Conservation (phyloP, 2,797 vertebrate genomes). For the Chaetodon trifasciatus region DNA sequence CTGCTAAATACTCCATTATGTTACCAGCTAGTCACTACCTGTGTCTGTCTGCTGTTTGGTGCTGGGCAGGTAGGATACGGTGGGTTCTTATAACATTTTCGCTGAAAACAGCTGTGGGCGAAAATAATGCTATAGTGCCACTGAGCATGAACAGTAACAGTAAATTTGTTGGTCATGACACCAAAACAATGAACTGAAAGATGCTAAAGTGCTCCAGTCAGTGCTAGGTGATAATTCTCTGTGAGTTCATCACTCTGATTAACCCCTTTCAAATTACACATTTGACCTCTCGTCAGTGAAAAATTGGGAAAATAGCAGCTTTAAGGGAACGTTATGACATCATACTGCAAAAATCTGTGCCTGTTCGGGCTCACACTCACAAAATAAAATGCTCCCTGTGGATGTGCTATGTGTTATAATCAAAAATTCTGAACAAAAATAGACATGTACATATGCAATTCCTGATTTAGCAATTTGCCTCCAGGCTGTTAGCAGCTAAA, state of each 20-base stretch:
- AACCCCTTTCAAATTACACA: neutral
- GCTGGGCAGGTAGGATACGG: no score
- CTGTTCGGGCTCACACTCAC: neutral
- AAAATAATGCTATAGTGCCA: neutral
- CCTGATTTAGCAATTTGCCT: conserved; percentile 48
- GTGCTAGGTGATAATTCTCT: neutral
- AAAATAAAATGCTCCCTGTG: conserved; percentile 1
- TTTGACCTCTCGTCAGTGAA: neutral
- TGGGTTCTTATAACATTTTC: neutral
- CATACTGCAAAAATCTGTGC: neutral
- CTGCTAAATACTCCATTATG: neutral
- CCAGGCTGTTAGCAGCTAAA: conserved; percentile 46
- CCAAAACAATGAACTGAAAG: neutral
- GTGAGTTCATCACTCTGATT: neutral
- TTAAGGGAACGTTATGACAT: neutral
- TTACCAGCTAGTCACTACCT: neutral
- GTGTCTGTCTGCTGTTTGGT: neutral
- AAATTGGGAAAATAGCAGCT: neutral
- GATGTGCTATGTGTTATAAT: neutral
- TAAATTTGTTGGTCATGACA: neutral
- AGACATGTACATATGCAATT: conserved; percentile 31
- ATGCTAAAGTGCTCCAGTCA: neutral
- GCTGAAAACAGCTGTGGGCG: neutral
- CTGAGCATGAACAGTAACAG: neutral
- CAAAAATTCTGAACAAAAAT: conserved; percentile 21